Base-by-base conservation (phyloP, 2,113 vertebrate genomes). In the Peucedramus taeniatus region DNA sequence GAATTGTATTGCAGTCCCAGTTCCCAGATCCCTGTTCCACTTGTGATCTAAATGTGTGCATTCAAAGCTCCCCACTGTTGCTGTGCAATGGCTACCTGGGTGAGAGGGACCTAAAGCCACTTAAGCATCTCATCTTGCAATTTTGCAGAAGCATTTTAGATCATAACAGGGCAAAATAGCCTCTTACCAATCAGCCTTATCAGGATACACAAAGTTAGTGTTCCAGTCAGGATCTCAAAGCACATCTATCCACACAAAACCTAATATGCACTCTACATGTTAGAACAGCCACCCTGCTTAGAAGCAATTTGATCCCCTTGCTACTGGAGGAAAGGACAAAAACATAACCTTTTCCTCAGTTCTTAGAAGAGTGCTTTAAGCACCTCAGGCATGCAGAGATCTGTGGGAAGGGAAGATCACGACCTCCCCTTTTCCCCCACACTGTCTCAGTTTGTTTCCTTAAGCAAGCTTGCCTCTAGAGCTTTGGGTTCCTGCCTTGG, bases 361-460 rank as follows among this genome's bases (percentile, higher is more conserved):
- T n/a, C 30, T 59, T 31, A 7, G 5, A 39, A 44, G 47, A 54
- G 26, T 15, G 9, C 20, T 83, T 80, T 54, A 69, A 54, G 31
- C 60, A 40, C 39, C 1, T 1, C 14, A 57, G 59, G 39, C 37
- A 63, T 12, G 6, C 6, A 4, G 40, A 69, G 30, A 64, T 24
- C 35, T 50, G 27, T 28, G 51, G 66, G 30, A 81, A 37, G 30
- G 42, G 6, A 44, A 56, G 42, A 78, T 44, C 26, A 37, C 7
- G 1, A 44, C 60, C 57, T 61, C 13, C 11, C 14, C 19, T 9
- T 60, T 24, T 1, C 1, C 9, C 6, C 6, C 11, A 0, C 12
- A 3, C 26, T 28, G 11, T 40, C 72, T 69, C 68, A 31, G 6
- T 81, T 51, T 80, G 71, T 60, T 89, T 76, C 77, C 54, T 81